Conservation (phyloP, 2,113 vertebrate genomes). For the Laticauda laticaudata region DNA sequence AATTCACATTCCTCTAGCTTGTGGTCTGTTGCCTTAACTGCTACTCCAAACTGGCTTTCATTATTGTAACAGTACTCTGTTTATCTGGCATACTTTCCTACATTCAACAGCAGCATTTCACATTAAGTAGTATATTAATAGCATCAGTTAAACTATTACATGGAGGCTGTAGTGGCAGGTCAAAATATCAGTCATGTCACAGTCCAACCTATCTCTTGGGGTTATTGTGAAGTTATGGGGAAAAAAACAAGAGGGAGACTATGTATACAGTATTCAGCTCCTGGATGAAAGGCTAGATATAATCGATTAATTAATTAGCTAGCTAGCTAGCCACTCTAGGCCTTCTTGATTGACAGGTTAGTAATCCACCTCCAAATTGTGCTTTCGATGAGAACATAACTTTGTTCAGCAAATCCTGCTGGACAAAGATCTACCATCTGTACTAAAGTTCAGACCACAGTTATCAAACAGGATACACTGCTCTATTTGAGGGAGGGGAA, state of each 20-base stretch:
- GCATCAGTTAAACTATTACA: not conserved
- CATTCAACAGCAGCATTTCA: not conserved
- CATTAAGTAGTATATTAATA: not conserved
- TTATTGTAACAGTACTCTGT: not conserved
- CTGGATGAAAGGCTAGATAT: not conserved
- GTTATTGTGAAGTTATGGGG: not conserved
- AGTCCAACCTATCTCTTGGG: not conserved
- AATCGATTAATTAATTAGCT: not conserved
- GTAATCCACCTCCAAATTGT: not conserved
- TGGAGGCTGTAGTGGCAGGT: not conserved
- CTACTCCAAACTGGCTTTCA: not conserved
- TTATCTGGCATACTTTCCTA: not conserved
- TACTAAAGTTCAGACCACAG: not conserved
- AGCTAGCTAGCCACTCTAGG: not conserved
- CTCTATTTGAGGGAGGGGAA: not conserved
- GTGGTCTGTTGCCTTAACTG: not conserved
- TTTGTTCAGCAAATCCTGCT: not conserved
- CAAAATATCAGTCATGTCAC: not conserved
- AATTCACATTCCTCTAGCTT: not conserved
- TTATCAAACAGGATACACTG: not conserved
- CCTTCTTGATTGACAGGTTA: not conserved
- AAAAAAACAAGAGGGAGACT: not conserved
- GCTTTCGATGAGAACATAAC: not conserved
- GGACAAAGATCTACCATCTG: not conserved
- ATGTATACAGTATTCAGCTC: not conserved